Evolutionary conservation across 64 coral and sea anemone species (phyloP).

Genomic region (Hydrozoanthus tunicans): DNA sequence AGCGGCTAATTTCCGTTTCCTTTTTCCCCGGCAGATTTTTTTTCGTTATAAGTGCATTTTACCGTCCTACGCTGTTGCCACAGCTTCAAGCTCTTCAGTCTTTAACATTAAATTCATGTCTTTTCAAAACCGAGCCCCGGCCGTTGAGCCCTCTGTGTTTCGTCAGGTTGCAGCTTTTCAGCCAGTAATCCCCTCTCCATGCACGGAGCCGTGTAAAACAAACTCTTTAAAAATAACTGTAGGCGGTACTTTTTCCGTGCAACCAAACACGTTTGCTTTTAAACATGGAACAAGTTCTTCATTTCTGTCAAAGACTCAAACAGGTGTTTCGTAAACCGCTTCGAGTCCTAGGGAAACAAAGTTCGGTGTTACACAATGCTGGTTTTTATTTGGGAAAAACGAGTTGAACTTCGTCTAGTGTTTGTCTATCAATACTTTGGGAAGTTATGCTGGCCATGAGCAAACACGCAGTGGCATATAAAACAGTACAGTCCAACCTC

Average conservation of each 20-base stretch:
- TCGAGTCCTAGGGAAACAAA: constrained; percentile 17
- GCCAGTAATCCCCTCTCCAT: too few species aligned
- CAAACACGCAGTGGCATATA: too few species aligned
- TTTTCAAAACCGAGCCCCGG: too few species aligned
- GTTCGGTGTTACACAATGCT: not conserved
- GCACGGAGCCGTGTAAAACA: not conserved
- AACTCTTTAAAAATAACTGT: not conserved
- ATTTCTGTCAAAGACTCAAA: constrained; percentile 38
- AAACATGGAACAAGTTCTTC: constrained; percentile 39
- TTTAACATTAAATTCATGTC: too few species aligned
- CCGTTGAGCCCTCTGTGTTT: too few species aligned
- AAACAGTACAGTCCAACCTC: too few species aligned
- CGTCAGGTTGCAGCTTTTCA: not conserved
- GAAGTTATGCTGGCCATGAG: not conserved
- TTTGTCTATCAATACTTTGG: not conserved
- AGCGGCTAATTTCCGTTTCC: too few species aligned
- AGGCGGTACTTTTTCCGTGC: not conserved
- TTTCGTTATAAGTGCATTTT: too few species aligned
- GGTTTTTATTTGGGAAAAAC: not conserved
- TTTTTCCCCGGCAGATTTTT: too few species aligned
- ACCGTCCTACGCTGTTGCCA: too few species aligned
- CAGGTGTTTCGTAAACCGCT: constrained; percentile 39
- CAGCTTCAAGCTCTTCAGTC: too few species aligned
- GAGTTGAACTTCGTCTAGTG: not conserved
- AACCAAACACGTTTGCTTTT: not conserved